These are phyloP conservation scores for Melanotaenia duboulayi DNA, from an alignment of 2,113 vertebrate species.

Conservation along the genomic window DNA sequence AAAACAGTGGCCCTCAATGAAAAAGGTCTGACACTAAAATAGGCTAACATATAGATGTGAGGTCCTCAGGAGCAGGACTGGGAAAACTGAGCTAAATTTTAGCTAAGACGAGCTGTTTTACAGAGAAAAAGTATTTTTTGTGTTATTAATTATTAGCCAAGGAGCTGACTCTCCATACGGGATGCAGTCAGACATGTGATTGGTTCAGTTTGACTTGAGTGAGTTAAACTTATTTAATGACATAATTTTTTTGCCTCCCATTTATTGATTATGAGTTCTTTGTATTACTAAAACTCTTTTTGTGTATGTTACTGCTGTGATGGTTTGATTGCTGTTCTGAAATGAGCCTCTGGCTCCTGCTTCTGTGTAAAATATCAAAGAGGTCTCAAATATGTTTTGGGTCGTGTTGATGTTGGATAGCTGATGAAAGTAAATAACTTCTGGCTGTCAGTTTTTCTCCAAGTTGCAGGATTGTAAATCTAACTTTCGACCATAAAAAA, in stretches of 20 bases:
- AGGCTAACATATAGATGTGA: no score
- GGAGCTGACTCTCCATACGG: background rate
- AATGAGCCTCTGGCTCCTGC: background rate
- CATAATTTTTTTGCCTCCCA: no score
- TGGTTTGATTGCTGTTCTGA: background rate
- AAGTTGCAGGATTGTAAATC: slow-evolving; percentile 1
- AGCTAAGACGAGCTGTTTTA: background rate
- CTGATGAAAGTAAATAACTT: background rate
- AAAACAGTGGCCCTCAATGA: no score
- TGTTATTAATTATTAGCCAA: background rate
- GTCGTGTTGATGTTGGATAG: background rate
- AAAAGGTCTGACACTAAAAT: no score
- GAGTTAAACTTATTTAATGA: background rate
- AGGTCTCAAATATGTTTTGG: background rate
- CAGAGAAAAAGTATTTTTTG: background rate
- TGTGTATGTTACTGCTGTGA: background rate
- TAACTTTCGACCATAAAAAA: slow-evolving; percentile 9
- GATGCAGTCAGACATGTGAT: background rate
- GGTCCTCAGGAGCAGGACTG: no score
- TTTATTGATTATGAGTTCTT: no score
- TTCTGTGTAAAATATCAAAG: background rate
- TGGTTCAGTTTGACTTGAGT: background rate
- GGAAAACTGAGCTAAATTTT: no score
- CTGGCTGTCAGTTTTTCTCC: background rate
- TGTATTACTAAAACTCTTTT: background rate